Percentiles rank a stretch among this genome's conserved stretches.
Conservation (phyloP, 2,113 vertebrate species). For the Carollia perspicillata region DNA sequence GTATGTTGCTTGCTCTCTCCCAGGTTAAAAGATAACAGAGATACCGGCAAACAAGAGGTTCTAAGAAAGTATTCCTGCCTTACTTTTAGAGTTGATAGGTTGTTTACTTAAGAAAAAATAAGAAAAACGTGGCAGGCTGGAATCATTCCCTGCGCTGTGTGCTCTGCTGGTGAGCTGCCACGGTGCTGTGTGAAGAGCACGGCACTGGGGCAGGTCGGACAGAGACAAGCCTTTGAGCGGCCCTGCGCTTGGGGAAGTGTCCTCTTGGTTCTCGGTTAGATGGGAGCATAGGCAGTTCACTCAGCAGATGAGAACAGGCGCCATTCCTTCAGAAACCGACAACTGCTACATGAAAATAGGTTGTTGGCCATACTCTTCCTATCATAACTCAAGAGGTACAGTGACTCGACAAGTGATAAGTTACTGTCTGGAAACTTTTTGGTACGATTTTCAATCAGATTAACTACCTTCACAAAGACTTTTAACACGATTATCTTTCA, state of each 20-base stretch:
- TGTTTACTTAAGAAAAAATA: conserved; percentile 53
- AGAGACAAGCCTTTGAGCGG: background rate
- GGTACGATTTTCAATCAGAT: background rate
- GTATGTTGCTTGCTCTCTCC: conserved; percentile 54
- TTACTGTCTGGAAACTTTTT: background rate
- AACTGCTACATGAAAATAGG: background rate
- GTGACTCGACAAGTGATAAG: background rate
- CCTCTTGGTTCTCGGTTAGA: background rate
- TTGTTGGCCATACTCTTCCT: background rate
- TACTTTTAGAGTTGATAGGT: conserved; percentile 71
- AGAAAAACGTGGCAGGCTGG: conserved; percentile 27
- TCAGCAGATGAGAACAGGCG: background rate
- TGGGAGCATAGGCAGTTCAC: background rate
- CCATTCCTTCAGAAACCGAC: background rate
- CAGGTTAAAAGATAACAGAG: conserved; percentile 71
- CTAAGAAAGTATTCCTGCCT: conserved; percentile 54
- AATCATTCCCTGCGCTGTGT: background rate
- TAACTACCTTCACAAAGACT: background rate
- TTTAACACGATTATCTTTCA: background rate
- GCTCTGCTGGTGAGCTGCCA: background rate
- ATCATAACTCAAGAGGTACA: background rate
- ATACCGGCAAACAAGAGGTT: conserved; percentile 54
- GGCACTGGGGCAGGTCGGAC: fast-evolving
- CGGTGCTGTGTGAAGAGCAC: fast-evolving
- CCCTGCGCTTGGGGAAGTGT: background rate